Conservation (phyloP, 2,113 vertebrate genomes). For the Ursus arctos region DNA sequence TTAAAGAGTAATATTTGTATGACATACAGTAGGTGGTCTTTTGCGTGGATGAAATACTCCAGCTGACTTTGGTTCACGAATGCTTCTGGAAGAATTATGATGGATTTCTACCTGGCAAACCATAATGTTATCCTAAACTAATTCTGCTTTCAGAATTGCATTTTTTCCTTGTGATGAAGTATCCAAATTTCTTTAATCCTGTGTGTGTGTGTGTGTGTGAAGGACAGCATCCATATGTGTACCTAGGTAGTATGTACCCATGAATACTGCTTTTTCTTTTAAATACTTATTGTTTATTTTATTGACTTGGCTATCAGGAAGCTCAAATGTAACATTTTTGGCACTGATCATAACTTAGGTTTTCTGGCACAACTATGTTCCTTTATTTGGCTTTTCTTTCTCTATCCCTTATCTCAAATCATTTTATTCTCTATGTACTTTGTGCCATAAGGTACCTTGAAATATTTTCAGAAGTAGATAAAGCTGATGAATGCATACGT, state of each 20-base stretch:
- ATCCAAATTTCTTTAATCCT: not conserved
- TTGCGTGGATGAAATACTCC: constrained; percentile 65
- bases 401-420: not conserved
- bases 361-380: not conserved
- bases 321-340: not conserved
- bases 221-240: not conserved
- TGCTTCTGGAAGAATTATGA: not conserved
- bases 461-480: not conserved
- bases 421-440: not conserved
- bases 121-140: not conserved
- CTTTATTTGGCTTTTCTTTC: not conserved
- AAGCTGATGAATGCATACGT: not conserved
- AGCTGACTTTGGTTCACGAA: constrained; percentile 45
- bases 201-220: not conserved
- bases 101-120: constrained; percentile 16
- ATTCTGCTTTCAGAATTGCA: not conserved
- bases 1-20: constrained; percentile 59
- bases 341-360: not conserved
- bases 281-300: not conserved
- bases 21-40: constrained; percentile 67
- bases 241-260: not conserved
- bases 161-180: not conserved
- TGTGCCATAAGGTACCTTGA: not conserved
- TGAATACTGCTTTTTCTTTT: not conserved
- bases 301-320: not conserved